Conservation (phyloP, 2,113 vertebrate genomes). For the Myocastor coypus region DNA sequence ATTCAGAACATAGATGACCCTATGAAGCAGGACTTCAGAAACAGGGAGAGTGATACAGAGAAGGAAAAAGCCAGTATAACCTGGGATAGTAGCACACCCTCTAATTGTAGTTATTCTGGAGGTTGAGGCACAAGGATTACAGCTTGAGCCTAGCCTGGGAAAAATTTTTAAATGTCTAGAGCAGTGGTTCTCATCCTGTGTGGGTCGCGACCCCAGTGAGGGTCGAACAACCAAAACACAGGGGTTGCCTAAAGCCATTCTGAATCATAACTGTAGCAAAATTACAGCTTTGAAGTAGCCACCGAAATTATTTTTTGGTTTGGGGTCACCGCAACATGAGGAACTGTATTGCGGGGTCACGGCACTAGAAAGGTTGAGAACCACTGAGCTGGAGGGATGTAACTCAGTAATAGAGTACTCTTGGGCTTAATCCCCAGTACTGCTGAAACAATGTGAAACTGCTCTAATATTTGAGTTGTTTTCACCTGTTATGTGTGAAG, state of each 20-base stretch:
- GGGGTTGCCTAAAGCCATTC: no score
- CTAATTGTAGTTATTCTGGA: neutral
- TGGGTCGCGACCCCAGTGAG: no score
- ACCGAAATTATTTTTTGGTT: no score
- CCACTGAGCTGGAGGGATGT: neutral
- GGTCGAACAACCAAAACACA: no score
- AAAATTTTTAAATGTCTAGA: neutral
- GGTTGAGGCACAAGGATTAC: neutral
- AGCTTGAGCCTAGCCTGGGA: neutral
- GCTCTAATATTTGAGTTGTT: constrained; percentile 3
- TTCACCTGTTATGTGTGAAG: constrained; percentile 5
- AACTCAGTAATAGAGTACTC: neutral
- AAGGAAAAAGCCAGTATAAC: neutral
- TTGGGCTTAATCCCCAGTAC: neutral
- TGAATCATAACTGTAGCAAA: no score
- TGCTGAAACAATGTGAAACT: neutral
- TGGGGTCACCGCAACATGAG: no score
- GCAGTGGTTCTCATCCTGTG: no score
- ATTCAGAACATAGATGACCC: neutral
- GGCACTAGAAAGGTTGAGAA: no score
- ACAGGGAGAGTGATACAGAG: neutral
- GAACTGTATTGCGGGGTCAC: no score
- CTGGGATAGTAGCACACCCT: neutral
- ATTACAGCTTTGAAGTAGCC: no score
- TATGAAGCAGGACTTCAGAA: neutral